Conservation (phyloP, 2,888 invertebrate species). For the Athalia rosae region DNA sequence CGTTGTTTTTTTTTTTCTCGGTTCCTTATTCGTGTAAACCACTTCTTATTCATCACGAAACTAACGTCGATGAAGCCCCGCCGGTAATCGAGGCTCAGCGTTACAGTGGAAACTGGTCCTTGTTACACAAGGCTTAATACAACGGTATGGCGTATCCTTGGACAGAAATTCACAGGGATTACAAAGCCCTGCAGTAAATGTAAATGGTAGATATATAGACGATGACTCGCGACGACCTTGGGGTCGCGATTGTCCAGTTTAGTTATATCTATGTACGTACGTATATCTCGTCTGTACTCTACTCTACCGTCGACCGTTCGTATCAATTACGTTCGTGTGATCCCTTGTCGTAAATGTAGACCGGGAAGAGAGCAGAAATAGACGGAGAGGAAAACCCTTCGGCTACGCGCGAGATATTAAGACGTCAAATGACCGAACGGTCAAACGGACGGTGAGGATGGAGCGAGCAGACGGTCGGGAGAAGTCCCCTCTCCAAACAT, state of each 20-base stretch:
- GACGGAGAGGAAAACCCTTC: slow-evolving; percentile 14
- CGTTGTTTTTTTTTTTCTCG: neutral
- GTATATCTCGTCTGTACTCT: neutral
- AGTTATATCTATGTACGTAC: no score
- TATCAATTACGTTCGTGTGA: neutral
- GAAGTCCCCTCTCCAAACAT: slow-evolving; percentile 64
- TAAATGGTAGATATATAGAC: slow-evolving; percentile 1
- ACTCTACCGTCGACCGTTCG: neutral
- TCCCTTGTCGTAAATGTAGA: neutral
- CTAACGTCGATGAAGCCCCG: slow-evolving; percentile 25
- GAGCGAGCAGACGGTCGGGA: slow-evolving; percentile 49
- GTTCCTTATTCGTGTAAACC: no score
- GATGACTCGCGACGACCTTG: slow-evolving; percentile 4
- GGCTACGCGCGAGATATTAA: slow-evolving; percentile 60
- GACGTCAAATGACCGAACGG: slow-evolving; percentile 71
- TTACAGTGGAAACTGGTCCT: slow-evolving; percentile 22
- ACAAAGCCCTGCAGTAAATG: slow-evolving; percentile 28
- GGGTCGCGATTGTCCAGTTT: neutral
- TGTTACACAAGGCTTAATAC: slow-evolving; percentile 23
- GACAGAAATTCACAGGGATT: slow-evolving; percentile 28
- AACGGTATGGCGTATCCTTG: slow-evolving; percentile 27
- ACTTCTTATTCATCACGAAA: neutral
- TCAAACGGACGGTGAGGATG: slow-evolving; percentile 33
- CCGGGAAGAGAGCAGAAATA: neutral
- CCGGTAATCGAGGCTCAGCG: slow-evolving; percentile 20